Conservation (phyloP, 2,888 invertebrate genomes). For the Azorinus chamasolen region DNA sequence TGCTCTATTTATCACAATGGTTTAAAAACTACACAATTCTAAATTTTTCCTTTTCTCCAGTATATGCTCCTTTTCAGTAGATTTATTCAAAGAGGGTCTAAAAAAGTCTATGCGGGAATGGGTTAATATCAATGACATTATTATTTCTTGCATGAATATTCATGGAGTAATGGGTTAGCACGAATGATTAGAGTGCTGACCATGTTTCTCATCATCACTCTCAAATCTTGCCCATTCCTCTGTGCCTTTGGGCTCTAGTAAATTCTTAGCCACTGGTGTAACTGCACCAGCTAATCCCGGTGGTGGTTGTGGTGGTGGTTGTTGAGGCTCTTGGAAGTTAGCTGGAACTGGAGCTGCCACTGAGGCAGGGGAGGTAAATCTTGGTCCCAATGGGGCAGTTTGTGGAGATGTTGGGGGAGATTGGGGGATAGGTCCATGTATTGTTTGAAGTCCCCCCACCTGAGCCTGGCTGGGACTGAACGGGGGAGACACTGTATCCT, state of each 20-base stretch:
- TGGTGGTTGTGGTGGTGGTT: not conserved
- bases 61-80: too few relatives aligned
- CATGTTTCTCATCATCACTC: slow-evolving; percentile 64
- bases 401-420: slow-evolving; percentile 58
- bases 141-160: too few relatives aligned
- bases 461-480: slow-evolving; percentile 67
- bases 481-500: slow-evolving; percentile 75
- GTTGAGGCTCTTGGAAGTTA: slow-evolving; percentile 17
- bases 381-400: slow-evolving; percentile 32
- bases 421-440: slow-evolving; percentile 17
- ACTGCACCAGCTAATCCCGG: not conserved
- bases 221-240: slow-evolving; percentile 63
- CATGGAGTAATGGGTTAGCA: too few relatives aligned
- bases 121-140: too few relatives aligned
- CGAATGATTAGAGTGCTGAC: too few relatives aligned
- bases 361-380: slow-evolving; percentile 58
- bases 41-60: too few relatives aligned
- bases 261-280: slow-evolving; percentile 5
- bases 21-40: too few relatives aligned
- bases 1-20: too few relatives aligned
- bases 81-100: too few relatives aligned
- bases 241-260: slow-evolving; percentile 33
- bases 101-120: too few relatives aligned
- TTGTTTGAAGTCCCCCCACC: slow-evolving; percentile 12
- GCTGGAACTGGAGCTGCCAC: slow-evolving; percentile 69